A percentile compares a stretch with the other conserved stretches of the same genome.
Evolutionary conservation across 1,140 invertebrate genomes (phyloP).

Genomic region (Trichogramma pretiosum): DNA sequence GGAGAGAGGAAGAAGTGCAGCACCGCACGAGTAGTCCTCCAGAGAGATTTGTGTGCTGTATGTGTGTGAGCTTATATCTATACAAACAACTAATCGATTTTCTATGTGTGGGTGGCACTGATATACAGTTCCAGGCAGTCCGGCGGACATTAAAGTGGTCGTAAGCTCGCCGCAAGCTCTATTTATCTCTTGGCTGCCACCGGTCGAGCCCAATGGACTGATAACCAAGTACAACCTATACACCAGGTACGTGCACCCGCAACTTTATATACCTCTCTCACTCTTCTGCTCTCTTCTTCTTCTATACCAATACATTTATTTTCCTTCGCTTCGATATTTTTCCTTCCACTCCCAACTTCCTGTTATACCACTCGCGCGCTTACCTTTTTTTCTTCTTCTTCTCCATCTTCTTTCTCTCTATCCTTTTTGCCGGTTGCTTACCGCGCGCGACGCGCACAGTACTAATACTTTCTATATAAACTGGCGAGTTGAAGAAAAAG

Average conservation of each 20-base stretch:
- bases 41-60: too few relatives aligned
- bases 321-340: background rate
- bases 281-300: background rate
- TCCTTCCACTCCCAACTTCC: background rate
- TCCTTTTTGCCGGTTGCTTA: too few relatives aligned
- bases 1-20: background rate
- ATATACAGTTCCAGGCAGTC: conserved; percentile 66
- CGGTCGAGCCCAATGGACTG: conserved; percentile 66
- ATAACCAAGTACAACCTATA: conserved; percentile 75
- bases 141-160: conserved; percentile 72
- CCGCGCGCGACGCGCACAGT: too few relatives aligned
- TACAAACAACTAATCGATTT: conserved; percentile 10
- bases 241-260: conserved; percentile 46
- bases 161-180: conserved; percentile 65
- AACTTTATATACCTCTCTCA: background rate
- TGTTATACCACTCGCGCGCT: too few relatives aligned
- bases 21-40: background rate
- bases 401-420: background rate
- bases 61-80: too few relatives aligned
- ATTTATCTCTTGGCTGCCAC: conserved; percentile 72
- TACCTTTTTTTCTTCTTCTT: background rate
- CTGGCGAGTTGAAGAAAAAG: too few relatives aligned
- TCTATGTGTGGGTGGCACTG: too few relatives aligned
- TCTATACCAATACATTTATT: background rate
- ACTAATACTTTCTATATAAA: too few relatives aligned